phyloP scores from a whole-genome alignment of 2,113 vertebrate species.

The Gnathonemus echidnorhynchus region DNA sequence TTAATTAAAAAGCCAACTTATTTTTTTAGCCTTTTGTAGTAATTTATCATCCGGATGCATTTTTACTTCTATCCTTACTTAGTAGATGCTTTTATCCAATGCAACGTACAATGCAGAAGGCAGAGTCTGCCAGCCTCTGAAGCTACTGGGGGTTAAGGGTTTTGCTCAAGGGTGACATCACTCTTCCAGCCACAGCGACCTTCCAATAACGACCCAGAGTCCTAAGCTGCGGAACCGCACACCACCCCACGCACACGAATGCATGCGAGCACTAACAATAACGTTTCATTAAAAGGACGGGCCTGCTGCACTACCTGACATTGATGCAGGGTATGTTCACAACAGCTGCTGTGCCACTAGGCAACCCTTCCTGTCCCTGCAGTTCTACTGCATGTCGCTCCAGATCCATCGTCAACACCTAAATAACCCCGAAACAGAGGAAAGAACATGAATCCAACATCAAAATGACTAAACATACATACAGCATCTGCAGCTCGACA shows the following conservation, averaged over 20 bases:
- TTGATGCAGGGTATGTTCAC: conserved; percentile 85
- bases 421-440: conserved; percentile 14
- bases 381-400: conserved; percentile 82
- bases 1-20: not conserved
- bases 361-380: conserved; percentile 75
- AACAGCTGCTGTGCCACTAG: conserved; percentile 64
- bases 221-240: not conserved
- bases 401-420: conserved; percentile 89
- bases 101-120: not conserved
- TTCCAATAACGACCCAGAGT: not conserved
- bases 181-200: not conserved
- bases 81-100: not conserved
- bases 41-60: not conserved
- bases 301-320: conserved; percentile 63
- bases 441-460: not conserved
- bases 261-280: not conserved
- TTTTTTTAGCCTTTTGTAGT: not conserved
- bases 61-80: not conserved
- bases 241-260: not conserved
- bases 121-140: not conserved
- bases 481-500: not conserved
- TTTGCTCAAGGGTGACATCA: not conserved
- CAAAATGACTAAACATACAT: not conserved
- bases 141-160: not conserved
- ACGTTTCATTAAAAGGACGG: not conserved